phyloP scores from a whole-genome alignment of 2,888 invertebrate species.

The Dasypolia templi region DNA sequence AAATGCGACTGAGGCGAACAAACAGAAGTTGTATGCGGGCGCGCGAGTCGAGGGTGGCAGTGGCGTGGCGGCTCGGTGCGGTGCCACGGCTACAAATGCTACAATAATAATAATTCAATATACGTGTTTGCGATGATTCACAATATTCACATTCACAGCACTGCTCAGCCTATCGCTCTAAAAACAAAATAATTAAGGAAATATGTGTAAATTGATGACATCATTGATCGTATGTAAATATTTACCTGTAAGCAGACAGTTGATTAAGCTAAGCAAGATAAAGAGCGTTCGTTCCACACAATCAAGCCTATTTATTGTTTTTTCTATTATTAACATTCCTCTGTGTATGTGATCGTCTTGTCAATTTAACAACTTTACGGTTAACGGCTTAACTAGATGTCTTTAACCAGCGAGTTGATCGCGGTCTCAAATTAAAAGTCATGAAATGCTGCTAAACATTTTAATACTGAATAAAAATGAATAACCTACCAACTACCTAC shows the following conservation, averaged over 20 bases:
- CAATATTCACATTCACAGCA: too few species aligned
- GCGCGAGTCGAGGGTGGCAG: conserved; percentile 73
- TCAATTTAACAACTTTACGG: conserved; percentile 28
- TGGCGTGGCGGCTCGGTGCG: conserved; percentile 62
- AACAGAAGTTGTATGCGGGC: conserved; percentile 65
- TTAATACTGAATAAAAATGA: not conserved
- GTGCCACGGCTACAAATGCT: conserved; percentile 67
- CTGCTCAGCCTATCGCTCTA: conserved; percentile 49
- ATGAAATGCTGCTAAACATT: not conserved
- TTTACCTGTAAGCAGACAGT: conserved; percentile 28
- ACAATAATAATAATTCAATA: conserved; percentile 68
- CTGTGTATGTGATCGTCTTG: conserved; percentile 31
- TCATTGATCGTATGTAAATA: conserved; percentile 57
- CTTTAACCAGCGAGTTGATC: not conserved
- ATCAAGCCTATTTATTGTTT: conserved; percentile 30
- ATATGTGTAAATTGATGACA: conserved; percentile 66
- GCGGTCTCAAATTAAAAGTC: conserved; percentile 4
- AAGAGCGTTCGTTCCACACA: conserved; percentile 29
- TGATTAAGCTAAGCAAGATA: conserved; percentile 42
- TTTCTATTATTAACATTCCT: conserved; percentile 53
- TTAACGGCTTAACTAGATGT: too few species aligned
- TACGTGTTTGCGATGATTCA: conserved; percentile 76
- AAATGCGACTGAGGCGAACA: conserved; percentile 79
- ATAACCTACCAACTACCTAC: conserved; percentile 11
- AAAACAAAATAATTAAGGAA: conserved; percentile 64